Percentiles rank a stretch among this genome's conserved stretches.
These are phyloP conservation scores for Todiramphus saurophagus DNA, from an alignment of 2,113 vertebrate species.

Conservation along the genomic window DNA sequence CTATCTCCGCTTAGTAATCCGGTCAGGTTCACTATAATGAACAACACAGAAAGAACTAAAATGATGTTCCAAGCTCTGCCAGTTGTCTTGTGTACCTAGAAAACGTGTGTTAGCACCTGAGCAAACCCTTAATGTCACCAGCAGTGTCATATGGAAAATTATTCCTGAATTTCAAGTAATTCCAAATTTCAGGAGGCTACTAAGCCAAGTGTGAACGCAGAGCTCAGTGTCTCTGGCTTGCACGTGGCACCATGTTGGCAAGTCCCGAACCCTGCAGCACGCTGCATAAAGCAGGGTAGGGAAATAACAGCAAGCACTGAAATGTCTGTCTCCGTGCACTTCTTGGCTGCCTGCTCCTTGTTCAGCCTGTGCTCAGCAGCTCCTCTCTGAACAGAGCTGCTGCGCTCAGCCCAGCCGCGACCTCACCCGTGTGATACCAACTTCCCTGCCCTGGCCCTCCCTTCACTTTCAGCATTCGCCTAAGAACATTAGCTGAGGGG, in stretches of 20 bases:
- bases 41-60: not conserved
- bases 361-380: not conserved
- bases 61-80: not conserved
- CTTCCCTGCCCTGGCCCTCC: not conserved
- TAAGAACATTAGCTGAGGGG: not conserved
- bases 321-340: not conserved
- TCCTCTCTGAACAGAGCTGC: not conserved
- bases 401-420: not conserved
- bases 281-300: too few relatives aligned
- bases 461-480: rapidly evolving
- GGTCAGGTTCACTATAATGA: not conserved
- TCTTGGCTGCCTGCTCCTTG: not conserved
- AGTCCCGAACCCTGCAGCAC: not conserved
- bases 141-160: not conserved
- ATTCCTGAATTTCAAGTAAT: not conserved
- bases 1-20: not conserved
- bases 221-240: not conserved
- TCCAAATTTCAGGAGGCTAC: not conserved
- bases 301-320: not conserved
- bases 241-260: not conserved
- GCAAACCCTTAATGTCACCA: not conserved
- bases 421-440: not conserved
- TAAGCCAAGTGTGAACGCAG: not conserved
- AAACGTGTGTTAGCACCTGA: not conserved
- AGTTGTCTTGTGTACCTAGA: not conserved